Percentiles rank a stretch among this genome's conserved stretches.
Conservation (phyloP, 2,888 invertebrate genomes). For the Athripsodes cinereus region DNA sequence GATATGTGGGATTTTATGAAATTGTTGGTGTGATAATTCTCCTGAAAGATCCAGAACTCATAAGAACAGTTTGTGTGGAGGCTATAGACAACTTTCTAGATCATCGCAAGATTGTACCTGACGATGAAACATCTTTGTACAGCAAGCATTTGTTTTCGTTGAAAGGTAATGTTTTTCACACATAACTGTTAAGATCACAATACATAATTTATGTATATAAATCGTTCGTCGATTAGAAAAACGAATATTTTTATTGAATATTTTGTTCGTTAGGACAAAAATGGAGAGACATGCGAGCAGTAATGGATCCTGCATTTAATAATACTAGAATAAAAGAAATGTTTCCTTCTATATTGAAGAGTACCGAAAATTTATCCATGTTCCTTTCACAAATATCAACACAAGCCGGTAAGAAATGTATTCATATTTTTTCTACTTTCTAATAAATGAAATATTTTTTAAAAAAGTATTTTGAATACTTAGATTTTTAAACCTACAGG, state of each 20-base stretch:
- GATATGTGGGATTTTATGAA: conserved; percentile 45
- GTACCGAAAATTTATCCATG: not conserved
- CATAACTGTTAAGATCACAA: too few species aligned
- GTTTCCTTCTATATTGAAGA: conserved; percentile 18
- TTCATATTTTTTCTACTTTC: too few species aligned
- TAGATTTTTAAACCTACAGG: not conserved
- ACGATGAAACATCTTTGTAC: not conserved
- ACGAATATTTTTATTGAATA: too few species aligned
- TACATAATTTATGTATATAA: too few species aligned
- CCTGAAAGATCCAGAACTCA: conserved; percentile 49
- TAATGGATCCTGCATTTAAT: conserved; percentile 23
- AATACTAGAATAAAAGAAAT: conserved; percentile 22
- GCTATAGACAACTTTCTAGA: conserved; percentile 53
- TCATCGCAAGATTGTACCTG: conserved; percentile 34
- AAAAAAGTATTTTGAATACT: too few species aligned
- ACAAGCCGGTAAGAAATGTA: not conserved
- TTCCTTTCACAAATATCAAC: not conserved
- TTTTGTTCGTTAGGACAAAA: conserved; percentile 13
- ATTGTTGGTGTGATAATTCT: conserved; percentile 38
- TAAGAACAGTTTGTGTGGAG: conserved; percentile 49
- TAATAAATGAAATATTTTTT: too few species aligned
- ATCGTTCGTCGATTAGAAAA: too few species aligned
- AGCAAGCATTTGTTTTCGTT: not conserved
- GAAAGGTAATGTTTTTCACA: not conserved
- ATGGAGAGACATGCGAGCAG: conserved; percentile 24